Base-by-base conservation (phyloP, 2,888 invertebrate genomes). In the Meganola albula region DNA sequence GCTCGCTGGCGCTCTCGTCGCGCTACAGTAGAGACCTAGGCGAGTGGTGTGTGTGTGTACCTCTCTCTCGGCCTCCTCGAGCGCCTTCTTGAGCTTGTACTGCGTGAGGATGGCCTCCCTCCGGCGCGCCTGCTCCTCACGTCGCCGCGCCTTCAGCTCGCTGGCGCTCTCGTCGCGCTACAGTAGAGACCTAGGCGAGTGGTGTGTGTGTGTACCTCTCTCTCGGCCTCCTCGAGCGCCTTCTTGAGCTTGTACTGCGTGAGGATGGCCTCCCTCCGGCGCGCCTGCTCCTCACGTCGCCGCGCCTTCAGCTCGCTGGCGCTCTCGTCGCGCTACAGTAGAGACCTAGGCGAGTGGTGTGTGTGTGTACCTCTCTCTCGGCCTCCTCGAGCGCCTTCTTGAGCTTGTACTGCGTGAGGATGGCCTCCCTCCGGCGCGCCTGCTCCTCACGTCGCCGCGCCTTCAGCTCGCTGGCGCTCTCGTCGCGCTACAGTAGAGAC, bases 231-330 rank as follows among this genome's bases (percentile, higher is more conserved):
- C 63, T 94, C 93, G 40, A 93, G 90, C 26, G 92, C 92, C 66
- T 96, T 96, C 60, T 95, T 93, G 49, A 93, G 80, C 68, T 94
- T 91, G 76, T 96, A 93, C 59, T 94, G 92, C 70, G 95, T 94
- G 41, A 95, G 16, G 16, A 16, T 16, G 16, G 16, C 16, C 16
- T 16, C 16, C 16, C 16, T 4, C 4, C 16, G 16, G 16, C 16
- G 16, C 16, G 16, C 16, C 16, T 16, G 16, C 16, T 16, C 16
- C 4, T 16, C 4, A 4, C 6, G 4, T 4, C 16, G 16, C 16
- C 6, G 16, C 16, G 4, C 4, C 16, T 16, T 16, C 4, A 16
- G 16, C 16, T 16, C 16, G 16, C n/a, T n/a, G n/a, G n/a, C n/a
- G n/a, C n/a, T n/a, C n/a, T n/a, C n/a, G n/a, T n/a, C n/a, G n/a